Conservation (phyloP, 2,113 vertebrate genomes). For the Hemibagrus wyckioides region DNA sequence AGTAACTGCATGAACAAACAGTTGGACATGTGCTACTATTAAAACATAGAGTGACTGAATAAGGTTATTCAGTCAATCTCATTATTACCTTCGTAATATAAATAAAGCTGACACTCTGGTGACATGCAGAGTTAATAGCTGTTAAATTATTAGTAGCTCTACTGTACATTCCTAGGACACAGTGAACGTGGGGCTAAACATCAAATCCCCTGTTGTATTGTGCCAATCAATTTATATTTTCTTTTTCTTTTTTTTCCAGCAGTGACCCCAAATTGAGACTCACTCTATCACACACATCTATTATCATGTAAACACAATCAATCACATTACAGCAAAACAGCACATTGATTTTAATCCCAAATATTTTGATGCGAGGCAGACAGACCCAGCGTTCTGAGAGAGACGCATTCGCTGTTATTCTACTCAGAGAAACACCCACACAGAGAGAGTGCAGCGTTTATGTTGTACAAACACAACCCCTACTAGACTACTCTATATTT, state of each 20-base stretch:
- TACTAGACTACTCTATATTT: slow-evolving; percentile 4
- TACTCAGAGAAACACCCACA: background rate
- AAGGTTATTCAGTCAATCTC: background rate
- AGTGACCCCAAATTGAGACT: slow-evolving; percentile 29
- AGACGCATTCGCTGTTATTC: slow-evolving; percentile 21
- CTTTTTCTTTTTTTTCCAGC: slow-evolving; percentile 19
- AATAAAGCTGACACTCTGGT: background rate
- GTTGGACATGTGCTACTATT: background rate
- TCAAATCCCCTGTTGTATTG: slow-evolving; percentile 3
- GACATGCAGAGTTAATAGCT: background rate
- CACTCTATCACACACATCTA: background rate
- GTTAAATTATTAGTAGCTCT: background rate
- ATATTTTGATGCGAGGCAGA: slow-evolving; percentile 28
- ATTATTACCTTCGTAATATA: background rate
- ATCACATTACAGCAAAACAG: slow-evolving; percentile 39
- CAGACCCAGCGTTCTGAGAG: slow-evolving; percentile 15
- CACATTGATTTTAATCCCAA: slow-evolving; percentile 42
- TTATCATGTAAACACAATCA: slow-evolving; percentile 40
- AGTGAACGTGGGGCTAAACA: background rate
- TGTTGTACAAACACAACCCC: background rate
- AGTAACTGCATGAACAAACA: background rate
- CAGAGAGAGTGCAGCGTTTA: background rate
- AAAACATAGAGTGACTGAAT: background rate
- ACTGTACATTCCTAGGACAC: background rate
- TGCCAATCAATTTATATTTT: slow-evolving; percentile 41